A percentile compares a stretch with the other conserved stretches of the same genome.
Conservation (phyloP, 2,113 vertebrate species). For the Typhlomys cinereus region DNA sequence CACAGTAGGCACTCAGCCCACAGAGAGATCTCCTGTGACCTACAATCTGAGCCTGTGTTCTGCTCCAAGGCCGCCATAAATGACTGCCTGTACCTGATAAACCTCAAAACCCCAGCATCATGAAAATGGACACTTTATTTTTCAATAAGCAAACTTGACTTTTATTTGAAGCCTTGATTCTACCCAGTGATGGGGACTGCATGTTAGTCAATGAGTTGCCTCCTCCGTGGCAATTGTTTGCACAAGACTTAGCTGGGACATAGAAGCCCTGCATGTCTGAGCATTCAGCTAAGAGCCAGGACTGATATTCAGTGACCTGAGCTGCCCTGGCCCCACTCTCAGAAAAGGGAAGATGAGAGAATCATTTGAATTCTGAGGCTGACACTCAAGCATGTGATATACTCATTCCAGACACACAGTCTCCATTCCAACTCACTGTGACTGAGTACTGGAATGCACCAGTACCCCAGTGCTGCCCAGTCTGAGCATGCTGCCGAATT, state of each 20-base stretch:
- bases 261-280: neutral
- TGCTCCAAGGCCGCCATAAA: accelerated
- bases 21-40: neutral
- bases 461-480: neutral
- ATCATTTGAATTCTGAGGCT: neutral
- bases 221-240: neutral
- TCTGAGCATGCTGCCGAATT: neutral
- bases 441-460: neutral
- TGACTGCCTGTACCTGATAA: too few relatives aligned
- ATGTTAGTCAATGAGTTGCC: neutral
- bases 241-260: accelerated
- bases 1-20: neutral
- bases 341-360: neutral
- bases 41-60: neutral
- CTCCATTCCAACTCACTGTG: neutral
- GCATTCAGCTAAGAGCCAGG: neutral
- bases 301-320: accelerated
- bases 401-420: neutral
- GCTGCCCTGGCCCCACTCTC: neutral
- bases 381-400: neutral
- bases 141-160: neutral
- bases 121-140: neutral
- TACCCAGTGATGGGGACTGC: neutral
- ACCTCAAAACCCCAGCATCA: neutral
- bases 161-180: neutral